A percentile compares a stretch with the other conserved stretches of the same genome.
These are phyloP conservation scores for Bradypus variegatus DNA, from an alignment of 2,797 vertebrate genomes.

Conservation along the genomic window DNA sequence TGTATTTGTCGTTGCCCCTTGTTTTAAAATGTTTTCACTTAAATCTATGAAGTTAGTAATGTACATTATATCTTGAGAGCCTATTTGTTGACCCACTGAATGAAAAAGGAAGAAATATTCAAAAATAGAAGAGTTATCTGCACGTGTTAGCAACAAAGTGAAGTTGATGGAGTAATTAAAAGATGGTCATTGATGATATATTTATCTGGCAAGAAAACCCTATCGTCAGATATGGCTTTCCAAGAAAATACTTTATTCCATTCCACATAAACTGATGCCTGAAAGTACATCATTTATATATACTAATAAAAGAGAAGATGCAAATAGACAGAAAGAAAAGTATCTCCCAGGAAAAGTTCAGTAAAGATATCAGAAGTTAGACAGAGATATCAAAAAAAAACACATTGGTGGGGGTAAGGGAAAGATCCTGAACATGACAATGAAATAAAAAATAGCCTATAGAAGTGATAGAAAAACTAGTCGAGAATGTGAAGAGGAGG, in stretches of 20 bases:
- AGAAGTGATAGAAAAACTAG: neutral
- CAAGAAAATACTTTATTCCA: neutral
- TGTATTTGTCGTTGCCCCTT: neutral
- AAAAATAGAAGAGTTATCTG: neutral
- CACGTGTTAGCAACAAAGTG: neutral
- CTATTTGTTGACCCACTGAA: neutral
- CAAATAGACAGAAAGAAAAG: neutral
- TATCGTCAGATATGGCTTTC: neutral
- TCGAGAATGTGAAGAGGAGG: neutral
- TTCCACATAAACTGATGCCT: neutral
- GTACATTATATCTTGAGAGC: neutral
- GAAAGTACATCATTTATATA: neutral
- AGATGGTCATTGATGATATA: neutral
- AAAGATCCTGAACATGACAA: neutral
- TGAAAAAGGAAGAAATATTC: slow-evolving; percentile 11
- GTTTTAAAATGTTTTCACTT: neutral
- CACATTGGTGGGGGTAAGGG: neutral
- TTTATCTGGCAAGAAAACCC: neutral
- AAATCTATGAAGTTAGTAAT: neutral
- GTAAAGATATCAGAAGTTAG: neutral
- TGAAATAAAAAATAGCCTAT: neutral
- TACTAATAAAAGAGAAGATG: neutral
- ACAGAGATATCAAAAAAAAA: slow-evolving; percentile 2
- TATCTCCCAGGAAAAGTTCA: neutral
- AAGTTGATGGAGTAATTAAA: neutral